A percentile compares a stretch with the other conserved stretches of the same genome.
These are phyloP conservation scores for Oophaga sylvatica DNA, from an alignment of 2,797 vertebrate genomes.

Conservation along the genomic window DNA sequence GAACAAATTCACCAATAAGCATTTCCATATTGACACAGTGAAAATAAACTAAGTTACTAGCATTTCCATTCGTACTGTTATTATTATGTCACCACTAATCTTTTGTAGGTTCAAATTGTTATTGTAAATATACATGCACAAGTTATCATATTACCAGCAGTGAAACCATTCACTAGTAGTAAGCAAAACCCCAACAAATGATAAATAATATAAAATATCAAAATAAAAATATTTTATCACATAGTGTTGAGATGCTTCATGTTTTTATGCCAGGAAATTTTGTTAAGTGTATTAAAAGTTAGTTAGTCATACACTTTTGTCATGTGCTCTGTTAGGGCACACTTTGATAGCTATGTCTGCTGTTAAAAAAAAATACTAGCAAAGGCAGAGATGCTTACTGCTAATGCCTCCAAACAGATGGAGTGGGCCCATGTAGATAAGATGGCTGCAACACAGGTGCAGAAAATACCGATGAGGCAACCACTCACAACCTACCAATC, in stretches of 20 bases:
- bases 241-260: no score
- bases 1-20: constrained; percentile 64
- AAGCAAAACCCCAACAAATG: no score
- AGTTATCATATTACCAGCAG: background rate
- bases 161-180: background rate
- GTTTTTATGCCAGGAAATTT: background rate
- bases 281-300: background rate
- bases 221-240: no score
- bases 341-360: background rate
- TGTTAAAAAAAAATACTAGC: no score
- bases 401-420: no score
- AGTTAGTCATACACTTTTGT: background rate
- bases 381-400: no score
- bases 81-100: background rate
- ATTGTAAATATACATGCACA: no score
- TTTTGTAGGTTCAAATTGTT: background rate
- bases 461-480: no score
- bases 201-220: no score
- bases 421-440: no score
- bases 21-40: constrained; percentile 63
- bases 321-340: background rate
- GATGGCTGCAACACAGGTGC: no score
- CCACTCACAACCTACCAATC: no score
- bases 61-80: background rate
- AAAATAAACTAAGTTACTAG: background rate